phyloP scores from a whole-genome alignment of 2,888 invertebrate species.

The Diplazon laetatorius region DNA sequence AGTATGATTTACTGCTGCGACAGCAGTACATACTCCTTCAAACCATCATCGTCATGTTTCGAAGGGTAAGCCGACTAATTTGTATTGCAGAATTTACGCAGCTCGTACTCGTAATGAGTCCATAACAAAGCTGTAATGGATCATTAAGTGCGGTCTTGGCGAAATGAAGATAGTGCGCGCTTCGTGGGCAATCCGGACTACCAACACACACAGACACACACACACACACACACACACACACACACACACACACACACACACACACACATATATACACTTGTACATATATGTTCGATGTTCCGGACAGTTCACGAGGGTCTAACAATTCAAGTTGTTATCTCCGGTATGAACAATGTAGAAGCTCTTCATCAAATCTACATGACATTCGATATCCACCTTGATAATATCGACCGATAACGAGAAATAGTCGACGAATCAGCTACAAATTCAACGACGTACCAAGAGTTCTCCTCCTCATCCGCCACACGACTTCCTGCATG shows the following conservation, averaged over 20 bases:
- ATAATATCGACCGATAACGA: slow-evolving; percentile 22
- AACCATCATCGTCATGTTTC: slow-evolving; percentile 23
- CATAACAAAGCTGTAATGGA: slow-evolving; percentile 57
- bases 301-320: slow-evolving; percentile 57
- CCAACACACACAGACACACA: no score
- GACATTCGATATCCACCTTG: slow-evolving; percentile 24
- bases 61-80: slow-evolving; percentile 30
- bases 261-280: no score
- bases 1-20: neutral
- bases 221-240: no score
- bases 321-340: slow-evolving; percentile 70
- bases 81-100: slow-evolving; percentile 25
- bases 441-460: neutral
- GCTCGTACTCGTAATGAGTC: slow-evolving; percentile 27
- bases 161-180: slow-evolving; percentile 58
- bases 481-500: slow-evolving; percentile 35
- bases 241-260: no score
- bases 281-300: slow-evolving; percentile 38
- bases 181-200: slow-evolving; percentile 42
- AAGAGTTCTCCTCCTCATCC: slow-evolving; percentile 15
- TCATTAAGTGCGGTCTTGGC: slow-evolving; percentile 50
- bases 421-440: neutral
- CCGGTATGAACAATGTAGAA: slow-evolving; percentile 28
- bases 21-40: neutral
- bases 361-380: slow-evolving; percentile 49